Evolutionary conservation across 2,113 vertebrate genomes (phyloP).

Genomic region (Casuarius casuarius): DNA sequence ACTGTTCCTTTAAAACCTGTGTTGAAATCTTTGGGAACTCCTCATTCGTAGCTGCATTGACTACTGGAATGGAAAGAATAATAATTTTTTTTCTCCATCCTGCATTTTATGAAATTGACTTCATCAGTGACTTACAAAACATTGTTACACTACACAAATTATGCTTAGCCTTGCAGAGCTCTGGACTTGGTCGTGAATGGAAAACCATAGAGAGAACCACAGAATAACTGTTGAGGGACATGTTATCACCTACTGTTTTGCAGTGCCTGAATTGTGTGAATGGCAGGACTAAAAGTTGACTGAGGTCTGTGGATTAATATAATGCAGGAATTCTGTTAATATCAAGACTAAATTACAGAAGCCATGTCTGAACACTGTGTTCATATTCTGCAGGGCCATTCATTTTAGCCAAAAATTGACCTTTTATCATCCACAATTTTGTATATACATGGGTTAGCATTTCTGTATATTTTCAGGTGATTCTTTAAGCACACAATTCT

Average conservation of each 20-base stretch:
- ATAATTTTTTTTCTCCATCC: not conserved
- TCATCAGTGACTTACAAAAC: not conserved
- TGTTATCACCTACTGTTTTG: not conserved
- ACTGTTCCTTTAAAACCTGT: slow-evolving; percentile 89
- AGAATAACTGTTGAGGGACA: not conserved
- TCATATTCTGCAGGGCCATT: not conserved
- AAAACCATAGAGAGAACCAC: not conserved
- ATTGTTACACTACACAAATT: not conserved
- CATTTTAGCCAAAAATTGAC: not conserved
- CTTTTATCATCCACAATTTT: not conserved
- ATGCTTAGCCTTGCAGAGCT: not conserved
- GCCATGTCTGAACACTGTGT: not conserved
- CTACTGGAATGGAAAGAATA: slow-evolving; percentile 68
- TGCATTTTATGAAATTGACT: not conserved
- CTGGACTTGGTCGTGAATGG: not conserved
- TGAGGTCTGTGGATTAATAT: not conserved
- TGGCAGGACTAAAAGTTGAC: not conserved
- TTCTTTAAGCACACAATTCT: not conserved
- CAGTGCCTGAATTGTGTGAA: not conserved
- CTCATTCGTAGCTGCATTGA: slow-evolving; percentile 80
- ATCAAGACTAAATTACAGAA: not conserved
- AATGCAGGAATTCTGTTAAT: not conserved
- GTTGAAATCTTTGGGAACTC: slow-evolving; percentile 88
- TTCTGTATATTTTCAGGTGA: not conserved
- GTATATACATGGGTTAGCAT: not conserved